Evolutionary conservation across 2,797 vertebrate species (phyloP), one percentile per base, ranked within the genome.

Genomic region (Podarcis siculus): DNA sequence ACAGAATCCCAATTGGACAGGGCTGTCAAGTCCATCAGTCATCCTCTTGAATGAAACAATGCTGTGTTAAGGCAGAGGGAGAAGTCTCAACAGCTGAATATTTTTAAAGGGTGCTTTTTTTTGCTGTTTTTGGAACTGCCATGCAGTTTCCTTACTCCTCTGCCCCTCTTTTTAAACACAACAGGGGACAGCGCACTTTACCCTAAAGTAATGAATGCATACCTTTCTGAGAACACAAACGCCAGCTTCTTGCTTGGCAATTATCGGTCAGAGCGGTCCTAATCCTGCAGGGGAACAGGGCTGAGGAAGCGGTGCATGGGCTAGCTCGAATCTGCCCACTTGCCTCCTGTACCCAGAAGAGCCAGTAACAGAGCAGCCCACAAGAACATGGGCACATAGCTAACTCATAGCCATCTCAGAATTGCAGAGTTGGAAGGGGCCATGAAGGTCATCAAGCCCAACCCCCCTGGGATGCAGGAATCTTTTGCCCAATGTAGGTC

Each of bases 181-280:
- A 7, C 21, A 78, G 42, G 13, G 39, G 25, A 21, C 39, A 79
- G 9, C 9, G 8, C 8, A 49, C 23, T 55, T 55, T 55, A 45
- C 2, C n/a, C 30, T 4, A 23, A 21, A 61, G 45, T 75, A 32
- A 64, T 75, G 30, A 39, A 64, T 30, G 39, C 2, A 0, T 13
- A 30, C 1, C 7, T 6, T 8, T 79, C 35, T 37, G 32, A 1
- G 0, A 0, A 83, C 27, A 45, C 5, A 30, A 13, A 35, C 19
- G 30, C 35, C 37, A 66, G 64, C 23, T 42, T 64, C 58, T 45
- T 42, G 9, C 64, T 75, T 21, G 23, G 69, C 23, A 45, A 55
- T 7, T 7, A 21, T 77, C 23, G 4, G 71, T 21, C 23, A 42
- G 12, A 49, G 42, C 4, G 25, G 39, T 66, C 30, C n/a, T 73